phyloP scores from a whole-genome alignment of 2,888 invertebrate genomes.

The Abrostola tripartita region DNA sequence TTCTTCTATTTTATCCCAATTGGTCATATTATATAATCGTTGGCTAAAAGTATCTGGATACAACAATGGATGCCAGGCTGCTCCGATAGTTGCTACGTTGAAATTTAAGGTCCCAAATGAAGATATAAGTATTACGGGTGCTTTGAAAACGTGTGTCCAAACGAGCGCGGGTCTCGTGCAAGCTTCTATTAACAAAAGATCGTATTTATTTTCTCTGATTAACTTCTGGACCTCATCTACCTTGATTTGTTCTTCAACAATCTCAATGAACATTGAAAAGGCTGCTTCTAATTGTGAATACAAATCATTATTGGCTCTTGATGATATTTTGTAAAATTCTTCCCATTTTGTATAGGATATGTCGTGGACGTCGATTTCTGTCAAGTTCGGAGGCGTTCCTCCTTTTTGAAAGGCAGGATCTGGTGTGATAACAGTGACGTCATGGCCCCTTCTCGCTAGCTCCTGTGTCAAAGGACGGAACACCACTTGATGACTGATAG shows the following conservation, averaged over 20 bases:
- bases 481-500: slow-evolving; percentile 53
- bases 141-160: slow-evolving; percentile 44
- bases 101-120: slow-evolving; percentile 55
- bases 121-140: slow-evolving; percentile 63
- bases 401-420: slow-evolving; percentile 63
- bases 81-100: slow-evolving; percentile 54
- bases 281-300: slow-evolving; percentile 24
- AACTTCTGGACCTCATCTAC: slow-evolving; percentile 53
- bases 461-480: slow-evolving; percentile 67
- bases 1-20: slow-evolving; percentile 61
- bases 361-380: slow-evolving; percentile 72
- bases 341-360: slow-evolving; percentile 58
- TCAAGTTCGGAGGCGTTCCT: slow-evolving; percentile 63
- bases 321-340: slow-evolving; percentile 11
- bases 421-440: slow-evolving; percentile 73
- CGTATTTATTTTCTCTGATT: slow-evolving; percentile 49
- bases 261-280: slow-evolving; percentile 20
- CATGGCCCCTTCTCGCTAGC: slow-evolving; percentile 73
- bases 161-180: slow-evolving; percentile 38
- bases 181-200: slow-evolving; percentile 62
- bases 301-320: slow-evolving; percentile 27
- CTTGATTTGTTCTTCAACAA: slow-evolving; percentile 51
- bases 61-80: slow-evolving; percentile 58
- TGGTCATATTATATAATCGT: slow-evolving; percentile 54
- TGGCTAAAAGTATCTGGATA: slow-evolving; percentile 54